Evolutionary conservation across 2,888 invertebrate species (phyloP), one percentile per base, ranked within the genome.

Genomic region (Campaea margaritaria): DNA sequence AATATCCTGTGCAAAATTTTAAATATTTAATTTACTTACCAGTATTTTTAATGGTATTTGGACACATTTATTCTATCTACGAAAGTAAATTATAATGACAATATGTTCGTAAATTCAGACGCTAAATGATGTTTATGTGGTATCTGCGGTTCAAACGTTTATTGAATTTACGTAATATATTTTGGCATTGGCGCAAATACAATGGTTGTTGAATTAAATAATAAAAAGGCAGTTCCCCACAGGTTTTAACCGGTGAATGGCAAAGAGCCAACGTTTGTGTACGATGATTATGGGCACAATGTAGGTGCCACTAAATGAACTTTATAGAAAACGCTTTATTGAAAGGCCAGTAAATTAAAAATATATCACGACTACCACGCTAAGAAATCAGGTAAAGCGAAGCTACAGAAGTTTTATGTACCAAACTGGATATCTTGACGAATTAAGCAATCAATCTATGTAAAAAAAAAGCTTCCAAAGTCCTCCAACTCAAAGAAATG

Each of bases 191-290:
- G 81, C 81, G 74, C 86, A 87, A 87, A 85, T 86, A 82, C 83
- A 76, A 81, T 76, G 82, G 82, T 87, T 87, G 86, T 88, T 87
- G 86, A 90, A 89, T 89, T 87, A 87, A 88, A 89, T 85, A 86
- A 86, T 86, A 84, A 86, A 85, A 86, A 79, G 79, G 83, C 83
- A 79, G 81, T 87, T 86, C 78, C 74, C 83, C 84, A 80, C 86
- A 85, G 86, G 82, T 86, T 89, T 87, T 81, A 82, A 86, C 81
- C 80, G 79, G 71, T 73, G 72, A 81, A 83, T 89, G 89, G 89
- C 87, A 81, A 62, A 64, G 76, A 68, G 88, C 88, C 89, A 89
- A 82, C 75, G 73, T 76, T 80, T 79, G 74, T 74, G 70, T 73
- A 65, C 68, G 52, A 61, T 64, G 53, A 62, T 63, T 58, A 57